Evolutionary conservation across 2,113 vertebrate genomes (phyloP).

Genomic region (Noctilio leporinus): DNA sequence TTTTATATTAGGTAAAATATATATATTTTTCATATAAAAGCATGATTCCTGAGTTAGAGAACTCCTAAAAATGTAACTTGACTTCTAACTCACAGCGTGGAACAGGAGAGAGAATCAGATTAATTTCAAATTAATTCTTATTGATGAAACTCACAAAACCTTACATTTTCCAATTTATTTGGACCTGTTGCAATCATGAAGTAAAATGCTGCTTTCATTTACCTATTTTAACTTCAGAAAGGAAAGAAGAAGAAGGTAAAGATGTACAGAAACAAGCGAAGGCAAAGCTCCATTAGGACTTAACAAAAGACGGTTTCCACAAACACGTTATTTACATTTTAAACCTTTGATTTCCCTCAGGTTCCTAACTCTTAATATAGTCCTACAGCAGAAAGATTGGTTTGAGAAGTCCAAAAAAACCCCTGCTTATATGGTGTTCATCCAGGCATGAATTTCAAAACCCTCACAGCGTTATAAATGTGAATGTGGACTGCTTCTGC

Average conservation of each 20-base stretch:
- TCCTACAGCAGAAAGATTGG: not conserved
- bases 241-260: not conserved
- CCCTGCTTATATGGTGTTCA: not conserved
- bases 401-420: not conserved
- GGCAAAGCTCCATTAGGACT: not conserved
- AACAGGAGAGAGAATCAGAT: not conserved
- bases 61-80: not conserved
- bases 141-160: not conserved
- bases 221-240: not conserved
- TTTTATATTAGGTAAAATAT: not conserved
- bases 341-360: not conserved
- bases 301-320: not conserved
- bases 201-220: not conserved
- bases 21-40: not conserved
- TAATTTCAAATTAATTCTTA: not conserved
- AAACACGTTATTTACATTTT: not conserved
- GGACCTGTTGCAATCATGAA: not conserved
- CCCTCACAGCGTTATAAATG: not conserved
- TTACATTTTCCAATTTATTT: not conserved
- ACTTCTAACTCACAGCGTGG: not conserved
- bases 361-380: not conserved
- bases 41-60: not conserved
- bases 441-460: slow-evolving; percentile 40
- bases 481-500: slow-evolving; percentile 22
- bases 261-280: not conserved